A percentile compares a stretch with the other conserved stretches of the same genome.
These are phyloP conservation scores for Delphinapterus leucas DNA, from an alignment of 2,113 vertebrate species.

Conservation along the genomic window DNA sequence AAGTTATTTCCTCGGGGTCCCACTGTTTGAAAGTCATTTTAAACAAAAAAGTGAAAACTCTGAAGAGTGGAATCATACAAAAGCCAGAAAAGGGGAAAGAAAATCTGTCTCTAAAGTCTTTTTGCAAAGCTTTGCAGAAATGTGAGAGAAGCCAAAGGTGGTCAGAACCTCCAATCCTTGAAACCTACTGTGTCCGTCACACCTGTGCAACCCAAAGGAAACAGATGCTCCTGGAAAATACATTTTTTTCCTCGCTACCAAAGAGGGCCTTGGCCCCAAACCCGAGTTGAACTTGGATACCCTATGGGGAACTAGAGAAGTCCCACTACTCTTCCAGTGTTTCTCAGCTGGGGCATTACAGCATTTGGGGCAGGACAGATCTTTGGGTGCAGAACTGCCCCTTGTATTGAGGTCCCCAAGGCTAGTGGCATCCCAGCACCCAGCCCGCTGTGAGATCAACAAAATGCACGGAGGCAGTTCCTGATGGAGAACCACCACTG, in stretches of 20 bases:
- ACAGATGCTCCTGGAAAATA: background rate
- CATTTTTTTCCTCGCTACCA: background rate
- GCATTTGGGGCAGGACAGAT: background rate
- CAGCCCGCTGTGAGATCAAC: no score
- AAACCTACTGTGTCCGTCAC: background rate
- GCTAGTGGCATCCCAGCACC: background rate
- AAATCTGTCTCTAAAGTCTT: background rate
- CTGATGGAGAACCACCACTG: background rate
- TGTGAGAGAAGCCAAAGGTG: background rate
- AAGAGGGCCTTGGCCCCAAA: background rate
- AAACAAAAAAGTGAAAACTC: background rate
- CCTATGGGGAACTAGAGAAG: background rate
- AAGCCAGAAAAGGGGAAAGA: background rate
- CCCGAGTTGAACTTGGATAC: background rate
- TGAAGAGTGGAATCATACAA: background rate
- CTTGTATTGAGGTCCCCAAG: background rate
- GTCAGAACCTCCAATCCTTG: background rate
- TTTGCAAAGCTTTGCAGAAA: slow-evolving; percentile 5
- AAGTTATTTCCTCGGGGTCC: background rate
- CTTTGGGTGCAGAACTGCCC: background rate
- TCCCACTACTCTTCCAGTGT: background rate
- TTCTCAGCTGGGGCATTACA: background rate
- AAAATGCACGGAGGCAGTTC: background rate
- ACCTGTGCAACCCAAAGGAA: background rate
- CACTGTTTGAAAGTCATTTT: background rate